Base-by-base conservation (phyloP, 2,797 vertebrate genomes). In the Lateolabrax maculatus region DNA sequence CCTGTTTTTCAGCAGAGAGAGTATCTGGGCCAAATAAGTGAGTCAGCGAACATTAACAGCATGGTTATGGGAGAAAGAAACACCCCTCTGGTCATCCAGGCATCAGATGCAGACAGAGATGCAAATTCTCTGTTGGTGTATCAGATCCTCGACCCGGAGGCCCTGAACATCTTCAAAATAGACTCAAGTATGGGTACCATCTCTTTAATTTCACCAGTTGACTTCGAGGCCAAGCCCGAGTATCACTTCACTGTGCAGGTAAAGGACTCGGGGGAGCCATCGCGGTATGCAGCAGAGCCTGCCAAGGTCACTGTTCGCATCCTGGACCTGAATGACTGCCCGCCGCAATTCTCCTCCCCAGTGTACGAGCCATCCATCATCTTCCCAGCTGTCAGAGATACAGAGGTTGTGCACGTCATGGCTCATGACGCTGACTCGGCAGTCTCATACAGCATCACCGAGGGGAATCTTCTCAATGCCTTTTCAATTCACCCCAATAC, bases 141-240 rank as follows among this genome's bases (percentile, higher is more conserved):
- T 91, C 92, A 97, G 86, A 98, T 99, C 82, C 92, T 98, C 11
- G 97, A 99, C 58, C 94, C 92, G 0, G 97, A 97, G 34, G 96
- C 95, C 18, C 84, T 93, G 57, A 93, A 95, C 63, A 93, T 97
- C 83, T 99, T 99, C 84, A 90, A 85, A 73, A 96, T 99, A 66
- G 97, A 99, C 88, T 87, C 96, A 1, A 97, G 94, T 80, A 98
- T 96, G 94, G 98, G 98, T 34, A 98, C 96, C 0, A 88, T 99
- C 52, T 96, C 95, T 68, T 92, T 95, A 56, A 86, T 88, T 65
- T 93, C 93, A 15, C 90, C 94, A 0, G 92, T 99, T 67, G 97
- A 99, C 90, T 98, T 96, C 43, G 98, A 99, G 83, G 79, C 83
- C 61, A 94, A 80, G 18, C 87, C 96, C 0, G 93, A 95, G 84